Evolutionary conservation across 2,888 invertebrate species (phyloP).

Genomic region (Corbicula japonica): DNA sequence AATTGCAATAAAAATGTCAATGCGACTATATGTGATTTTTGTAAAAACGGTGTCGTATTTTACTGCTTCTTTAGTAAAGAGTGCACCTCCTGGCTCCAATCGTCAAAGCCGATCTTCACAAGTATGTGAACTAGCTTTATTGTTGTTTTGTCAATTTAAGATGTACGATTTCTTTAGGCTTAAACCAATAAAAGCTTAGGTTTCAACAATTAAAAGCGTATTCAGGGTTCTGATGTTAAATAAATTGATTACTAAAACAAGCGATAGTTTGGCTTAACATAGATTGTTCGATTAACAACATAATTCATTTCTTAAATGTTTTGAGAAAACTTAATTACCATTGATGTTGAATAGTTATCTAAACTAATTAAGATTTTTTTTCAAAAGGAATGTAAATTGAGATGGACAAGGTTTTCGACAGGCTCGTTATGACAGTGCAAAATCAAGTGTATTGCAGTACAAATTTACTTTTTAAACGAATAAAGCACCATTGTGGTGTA

Average conservation of each 20-base stretch:
- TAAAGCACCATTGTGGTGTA: too few species aligned
- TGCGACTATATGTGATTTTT: conserved; percentile 10
- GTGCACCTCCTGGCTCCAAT: conserved; percentile 24
- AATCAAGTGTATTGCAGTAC: too few species aligned
- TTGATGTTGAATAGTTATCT: too few species aligned
- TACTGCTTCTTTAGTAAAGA: not conserved
- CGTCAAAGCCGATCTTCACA: not conserved
- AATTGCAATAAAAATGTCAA: conserved; percentile 45
- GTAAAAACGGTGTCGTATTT: conserved; percentile 9
- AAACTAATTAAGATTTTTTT: too few species aligned
- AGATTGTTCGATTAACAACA: too few species aligned
- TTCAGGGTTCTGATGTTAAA: not conserved
- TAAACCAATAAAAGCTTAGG: not conserved
- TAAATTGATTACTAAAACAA: conserved; percentile 9
- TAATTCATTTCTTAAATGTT: too few species aligned
- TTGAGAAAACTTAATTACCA: too few species aligned
- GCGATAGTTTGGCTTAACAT: conserved; percentile 3
- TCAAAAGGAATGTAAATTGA: too few species aligned
- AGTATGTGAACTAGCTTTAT: conserved; percentile 16
- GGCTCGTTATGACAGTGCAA: too few species aligned
- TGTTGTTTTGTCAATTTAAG: conserved; percentile 10
- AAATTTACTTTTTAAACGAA: too few species aligned
- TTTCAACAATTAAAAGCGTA: not conserved
- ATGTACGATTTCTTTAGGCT: not conserved
- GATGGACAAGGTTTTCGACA: too few species aligned